Percentiles rank a stretch among this genome's conserved stretches.
phyloP scores from a whole-genome alignment of 2,797 vertebrate genomes.

The Cichlasoma orientale region DNA sequence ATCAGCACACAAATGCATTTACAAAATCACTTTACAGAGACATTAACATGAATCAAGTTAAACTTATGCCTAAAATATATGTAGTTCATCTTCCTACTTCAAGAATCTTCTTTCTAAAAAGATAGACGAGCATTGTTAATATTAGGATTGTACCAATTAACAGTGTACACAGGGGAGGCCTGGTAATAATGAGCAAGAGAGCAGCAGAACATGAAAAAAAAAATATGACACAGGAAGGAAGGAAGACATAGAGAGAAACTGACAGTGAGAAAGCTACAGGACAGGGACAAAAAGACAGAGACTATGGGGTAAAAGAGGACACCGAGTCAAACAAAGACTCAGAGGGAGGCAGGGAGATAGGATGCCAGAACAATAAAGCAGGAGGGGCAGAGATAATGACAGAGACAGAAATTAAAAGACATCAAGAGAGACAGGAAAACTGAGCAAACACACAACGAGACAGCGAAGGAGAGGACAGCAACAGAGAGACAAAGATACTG shows the following conservation, averaged over 20 bases:
- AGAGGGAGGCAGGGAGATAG: constrained; percentile 3
- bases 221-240: constrained; percentile 52
- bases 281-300: constrained; percentile 37
- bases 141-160: constrained; percentile 74
- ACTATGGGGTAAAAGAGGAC: constrained; percentile 26
- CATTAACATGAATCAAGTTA: neutral
- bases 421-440: constrained; percentile 33
- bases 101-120: constrained; percentile 52
- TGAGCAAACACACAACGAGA: constrained; percentile 9
- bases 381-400: constrained; percentile 36
- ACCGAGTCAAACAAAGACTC: constrained; percentile 28
- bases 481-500: constrained; percentile 25
- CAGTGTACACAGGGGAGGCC: constrained; percentile 62
- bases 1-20: neutral
- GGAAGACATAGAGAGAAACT: constrained; percentile 39
- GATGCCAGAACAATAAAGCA: constrained; percentile 29
- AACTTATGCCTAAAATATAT: constrained; percentile 24
- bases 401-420: constrained; percentile 40
- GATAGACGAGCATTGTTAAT: constrained; percentile 65
- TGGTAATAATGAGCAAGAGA: constrained; percentile 65
- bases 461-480: neutral
- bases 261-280: constrained; percentile 38
- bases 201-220: constrained; percentile 14
- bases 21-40: neutral
- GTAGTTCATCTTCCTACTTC: constrained; percentile 64